Percentiles rank a stretch among this genome's conserved stretches.
Evolutionary conservation across 2,797 vertebrate genomes (phyloP).

Genomic region (Arrhamphus sclerolepis): DNA sequence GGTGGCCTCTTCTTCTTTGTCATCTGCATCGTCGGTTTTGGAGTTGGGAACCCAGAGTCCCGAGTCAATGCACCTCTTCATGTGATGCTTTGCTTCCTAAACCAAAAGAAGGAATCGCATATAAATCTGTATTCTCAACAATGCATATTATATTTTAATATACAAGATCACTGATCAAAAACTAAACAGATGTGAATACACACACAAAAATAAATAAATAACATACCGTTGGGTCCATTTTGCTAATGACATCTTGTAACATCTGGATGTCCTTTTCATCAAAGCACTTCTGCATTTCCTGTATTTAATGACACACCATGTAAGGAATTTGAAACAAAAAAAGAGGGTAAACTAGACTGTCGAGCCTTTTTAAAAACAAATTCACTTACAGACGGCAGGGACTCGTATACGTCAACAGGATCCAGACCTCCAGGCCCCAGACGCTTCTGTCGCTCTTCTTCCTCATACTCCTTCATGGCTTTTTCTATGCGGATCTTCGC

Average conservation of each 20-base stretch:
- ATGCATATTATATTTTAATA: background rate
- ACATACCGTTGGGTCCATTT: constrained; percentile 91
- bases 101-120: constrained; percentile 7
- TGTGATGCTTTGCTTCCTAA: constrained; percentile 88
- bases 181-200: background rate
- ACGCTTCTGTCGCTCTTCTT: constrained; percentile 89
- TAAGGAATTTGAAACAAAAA: constrained; percentile 9
- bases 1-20: constrained; percentile 71
- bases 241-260: constrained; percentile 92
- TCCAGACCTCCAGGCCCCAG: constrained; percentile 91
- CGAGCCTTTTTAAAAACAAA: background rate
- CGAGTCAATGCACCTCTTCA: constrained; percentile 93
- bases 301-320: constrained; percentile 15
- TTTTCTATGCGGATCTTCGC: constrained; percentile 93
- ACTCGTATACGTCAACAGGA: constrained; percentile 91
- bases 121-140: background rate
- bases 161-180: background rate
- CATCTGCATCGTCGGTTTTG: constrained; percentile 77
- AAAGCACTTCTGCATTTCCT: constrained; percentile 96
- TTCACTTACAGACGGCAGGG: constrained; percentile 83
- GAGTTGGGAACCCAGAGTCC: constrained; percentile 96
- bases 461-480: constrained; percentile 92
- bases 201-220: background rate
- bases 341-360: background rate
- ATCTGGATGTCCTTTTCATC: constrained; percentile 92